A percentile compares a stretch with the other conserved stretches of the same genome.
These are phyloP conservation scores for Callaeas wilsoni DNA, from an alignment of 2,113 vertebrate species.

Conservation along the genomic window DNA sequence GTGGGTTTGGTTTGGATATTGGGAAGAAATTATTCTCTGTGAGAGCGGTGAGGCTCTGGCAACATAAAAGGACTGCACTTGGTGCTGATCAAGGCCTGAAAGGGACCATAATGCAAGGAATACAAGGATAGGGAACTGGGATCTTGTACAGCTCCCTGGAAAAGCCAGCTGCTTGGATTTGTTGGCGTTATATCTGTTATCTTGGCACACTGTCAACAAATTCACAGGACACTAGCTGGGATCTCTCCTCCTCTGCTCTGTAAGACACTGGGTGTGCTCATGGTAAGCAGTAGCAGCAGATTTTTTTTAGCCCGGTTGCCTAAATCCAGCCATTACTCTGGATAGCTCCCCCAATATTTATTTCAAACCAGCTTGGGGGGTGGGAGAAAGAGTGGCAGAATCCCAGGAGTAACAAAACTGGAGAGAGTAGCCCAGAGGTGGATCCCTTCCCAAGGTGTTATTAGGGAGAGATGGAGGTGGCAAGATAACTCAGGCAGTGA, in stretches of 20 bases:
- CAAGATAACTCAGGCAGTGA: not conserved
- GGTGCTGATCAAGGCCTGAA: not conserved
- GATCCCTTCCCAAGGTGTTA: not conserved
- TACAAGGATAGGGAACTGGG: not conserved
- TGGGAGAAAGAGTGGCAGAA: not conserved
- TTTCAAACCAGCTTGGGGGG: not conserved
- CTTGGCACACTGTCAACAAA: not conserved
- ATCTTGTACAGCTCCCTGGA: not conserved
- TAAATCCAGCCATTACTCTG: not conserved
- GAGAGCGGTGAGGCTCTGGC: not conserved
- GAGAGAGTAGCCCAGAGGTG: not conserved
- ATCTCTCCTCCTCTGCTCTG: not conserved
- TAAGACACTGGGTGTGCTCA: not conserved
- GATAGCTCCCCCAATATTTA: not conserved
- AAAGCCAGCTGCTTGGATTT: not conserved
- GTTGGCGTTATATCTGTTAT: not conserved
- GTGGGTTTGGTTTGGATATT: not conserved
- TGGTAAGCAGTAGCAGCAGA: not conserved
- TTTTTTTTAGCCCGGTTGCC: not conserved
- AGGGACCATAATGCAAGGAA: not conserved
- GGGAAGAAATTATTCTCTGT: not conserved
- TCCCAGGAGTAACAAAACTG: not conserved
- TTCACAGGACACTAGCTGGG: not conserved
- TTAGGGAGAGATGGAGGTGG: not conserved
- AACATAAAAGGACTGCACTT: accelerated